Evolutionary conservation across 2,113 vertebrate genomes (phyloP), one percentile per base, ranked within the genome.

Genomic region (Galeopterus variegatus): DNA sequence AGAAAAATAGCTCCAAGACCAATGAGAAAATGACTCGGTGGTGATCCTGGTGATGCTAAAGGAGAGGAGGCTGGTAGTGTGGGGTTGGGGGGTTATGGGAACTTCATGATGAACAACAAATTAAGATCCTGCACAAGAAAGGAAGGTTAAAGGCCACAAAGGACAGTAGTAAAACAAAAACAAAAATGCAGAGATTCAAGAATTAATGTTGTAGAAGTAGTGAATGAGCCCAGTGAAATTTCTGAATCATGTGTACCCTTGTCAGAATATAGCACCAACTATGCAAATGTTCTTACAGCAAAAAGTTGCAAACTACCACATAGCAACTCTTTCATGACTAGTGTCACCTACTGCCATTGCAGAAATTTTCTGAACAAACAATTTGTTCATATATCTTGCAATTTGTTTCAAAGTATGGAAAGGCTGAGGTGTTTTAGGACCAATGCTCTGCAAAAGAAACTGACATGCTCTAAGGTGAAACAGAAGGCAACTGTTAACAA

Each of bases 381-480:
- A 21, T 36, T 64, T 36, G 52, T 67, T 81, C 23, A 17, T 54
- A 28, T 94, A 4, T 83, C 77, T 88, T 45, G 19, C 13, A 82
- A 9, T 28, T 54, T 31, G 5, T 67, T 92, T 87, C 60, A 94
- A 92, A 76, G 28, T 72, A 33, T 56, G 12, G 28, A 64, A 72
- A 67, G 26, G 17, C 28, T 60, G 23, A 36, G 3, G 3, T 56
- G 12, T 89, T 72, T 67, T 23, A 45, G 50, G 24, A 83, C 18
- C 24, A 17, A 11, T 0, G 31, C 41, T 28, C n/a, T 90, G 56
- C 17, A 69, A 90, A 72, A 54, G 23, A 69, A 89, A n/a, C 24
- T 52, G 41, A 64, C 56, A 84, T 76, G n/a, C 3, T 92, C 23
- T 56, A 54, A 90, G 52, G 77, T 89, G 54, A 96, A 96, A 72